These are phyloP conservation scores for Phaetusa simplex DNA, from an alignment of 2,113 vertebrate genomes.

Conservation along the genomic window DNA sequence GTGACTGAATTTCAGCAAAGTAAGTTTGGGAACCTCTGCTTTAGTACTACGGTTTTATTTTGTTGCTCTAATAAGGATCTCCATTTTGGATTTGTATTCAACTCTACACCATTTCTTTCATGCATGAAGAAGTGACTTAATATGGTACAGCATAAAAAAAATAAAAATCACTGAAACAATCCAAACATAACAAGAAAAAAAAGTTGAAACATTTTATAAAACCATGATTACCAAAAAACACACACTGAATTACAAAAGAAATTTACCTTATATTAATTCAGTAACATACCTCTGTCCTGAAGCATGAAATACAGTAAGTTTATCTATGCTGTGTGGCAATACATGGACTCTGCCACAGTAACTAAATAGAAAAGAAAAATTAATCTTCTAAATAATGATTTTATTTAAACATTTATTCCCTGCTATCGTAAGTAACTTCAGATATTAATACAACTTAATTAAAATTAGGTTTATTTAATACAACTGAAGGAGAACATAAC, in stretches of 20 bases:
- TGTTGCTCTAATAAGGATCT: neutral
- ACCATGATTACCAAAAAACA: neutral
- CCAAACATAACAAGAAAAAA: neutral
- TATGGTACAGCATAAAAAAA: neutral
- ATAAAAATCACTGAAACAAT: neutral
- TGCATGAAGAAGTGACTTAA: neutral
- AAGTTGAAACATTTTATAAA: neutral
- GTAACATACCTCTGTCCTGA: neutral
- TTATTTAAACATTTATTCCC: neutral
- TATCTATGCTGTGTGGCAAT: neutral
- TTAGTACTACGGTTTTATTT: neutral
- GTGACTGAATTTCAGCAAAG: neutral
- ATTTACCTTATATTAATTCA: neutral
- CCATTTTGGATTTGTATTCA: neutral
- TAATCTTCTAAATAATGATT: neutral
- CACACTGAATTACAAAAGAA: neutral
- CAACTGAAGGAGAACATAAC: neutral
- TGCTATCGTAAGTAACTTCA: neutral
- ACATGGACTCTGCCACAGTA: neutral
- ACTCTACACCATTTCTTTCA: neutral
- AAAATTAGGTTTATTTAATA: neutral
- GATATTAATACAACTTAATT: neutral
- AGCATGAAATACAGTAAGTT: neutral
- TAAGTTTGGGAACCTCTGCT: neutral
- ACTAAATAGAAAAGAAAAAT: neutral